phyloP scores from a whole-genome alignment of 2,113 vertebrate genomes.

The Saimiri boliviensis region DNA sequence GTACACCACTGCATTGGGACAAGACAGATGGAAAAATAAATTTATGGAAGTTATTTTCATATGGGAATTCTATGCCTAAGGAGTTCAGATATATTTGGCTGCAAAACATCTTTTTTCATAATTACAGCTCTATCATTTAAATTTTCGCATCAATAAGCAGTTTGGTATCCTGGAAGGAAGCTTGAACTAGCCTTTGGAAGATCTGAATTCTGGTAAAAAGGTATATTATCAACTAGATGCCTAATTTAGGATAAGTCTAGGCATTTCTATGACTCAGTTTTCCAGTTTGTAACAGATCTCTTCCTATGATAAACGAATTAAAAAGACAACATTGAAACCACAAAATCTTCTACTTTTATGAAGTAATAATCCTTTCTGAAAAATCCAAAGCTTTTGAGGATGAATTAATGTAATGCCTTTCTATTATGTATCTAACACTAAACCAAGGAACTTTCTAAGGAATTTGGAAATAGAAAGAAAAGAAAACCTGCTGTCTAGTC shows the following conservation, averaged over 20 bases:
- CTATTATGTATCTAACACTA: background rate
- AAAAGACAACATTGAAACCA: background rate
- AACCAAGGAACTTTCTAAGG: background rate
- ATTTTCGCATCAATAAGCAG: background rate
- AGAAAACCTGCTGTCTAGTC: background rate
- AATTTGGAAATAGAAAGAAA: background rate
- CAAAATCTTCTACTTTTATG: background rate
- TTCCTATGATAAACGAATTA: background rate
- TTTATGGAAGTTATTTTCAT: background rate
- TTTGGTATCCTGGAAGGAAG: background rate
- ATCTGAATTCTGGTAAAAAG: background rate
- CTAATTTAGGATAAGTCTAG: background rate
- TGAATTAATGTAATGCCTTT: background rate
- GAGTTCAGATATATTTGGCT: background rate
- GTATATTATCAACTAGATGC: too few species aligned
- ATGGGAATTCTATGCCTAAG: background rate
- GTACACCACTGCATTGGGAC: fast-evolving
- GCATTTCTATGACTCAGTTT: background rate
- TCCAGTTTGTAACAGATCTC: background rate
- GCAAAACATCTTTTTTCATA: background rate
- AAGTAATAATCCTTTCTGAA: background rate
- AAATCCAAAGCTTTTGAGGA: background rate
- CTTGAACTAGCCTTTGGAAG: too few species aligned
- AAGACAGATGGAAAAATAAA: background rate
- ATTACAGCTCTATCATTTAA: background rate